Conservation (phyloP, 2,888 invertebrate genomes). For the Lymantria monacha region DNA sequence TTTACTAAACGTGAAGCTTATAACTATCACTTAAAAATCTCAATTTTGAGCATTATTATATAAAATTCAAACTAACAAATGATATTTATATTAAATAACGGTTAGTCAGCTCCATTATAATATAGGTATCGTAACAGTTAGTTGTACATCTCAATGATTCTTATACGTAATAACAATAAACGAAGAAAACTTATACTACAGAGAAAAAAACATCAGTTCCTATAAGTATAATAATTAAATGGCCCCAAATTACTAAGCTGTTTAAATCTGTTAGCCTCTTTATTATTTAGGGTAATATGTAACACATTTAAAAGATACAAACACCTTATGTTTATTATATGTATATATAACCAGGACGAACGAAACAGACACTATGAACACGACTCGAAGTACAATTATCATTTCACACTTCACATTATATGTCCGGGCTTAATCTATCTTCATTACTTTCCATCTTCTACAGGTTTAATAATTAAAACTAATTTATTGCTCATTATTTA, state of each 20-base stretch:
- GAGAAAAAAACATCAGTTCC: neutral
- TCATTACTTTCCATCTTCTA: constrained; percentile 40
- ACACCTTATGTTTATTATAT: constrained; percentile 36
- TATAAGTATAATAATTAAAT: neutral
- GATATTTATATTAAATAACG: neutral
- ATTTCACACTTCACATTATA: constrained; percentile 52
- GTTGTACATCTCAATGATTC: neutral
- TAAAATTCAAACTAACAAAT: neutral
- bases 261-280: constrained; percentile 38
- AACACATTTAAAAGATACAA: constrained; percentile 40
- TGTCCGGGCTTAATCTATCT: constrained; percentile 44
- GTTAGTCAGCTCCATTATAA: neutral
- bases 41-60: constrained; percentile 18
- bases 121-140: neutral
- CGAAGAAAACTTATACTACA: neutral
- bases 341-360: constrained; percentile 38
- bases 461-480: constrained; percentile 34
- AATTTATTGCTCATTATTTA: constrained; percentile 64
- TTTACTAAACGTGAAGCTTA: constrained; percentile 14
- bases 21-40: constrained; percentile 21
- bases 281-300: constrained; percentile 29
- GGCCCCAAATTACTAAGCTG: constrained; percentile 20
- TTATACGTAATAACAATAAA: neutral
- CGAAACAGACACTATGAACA: constrained; percentile 37
- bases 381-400: constrained; percentile 28